Conservation (phyloP, 2,113 vertebrate genomes). For the Antennarius striatus region DNA sequence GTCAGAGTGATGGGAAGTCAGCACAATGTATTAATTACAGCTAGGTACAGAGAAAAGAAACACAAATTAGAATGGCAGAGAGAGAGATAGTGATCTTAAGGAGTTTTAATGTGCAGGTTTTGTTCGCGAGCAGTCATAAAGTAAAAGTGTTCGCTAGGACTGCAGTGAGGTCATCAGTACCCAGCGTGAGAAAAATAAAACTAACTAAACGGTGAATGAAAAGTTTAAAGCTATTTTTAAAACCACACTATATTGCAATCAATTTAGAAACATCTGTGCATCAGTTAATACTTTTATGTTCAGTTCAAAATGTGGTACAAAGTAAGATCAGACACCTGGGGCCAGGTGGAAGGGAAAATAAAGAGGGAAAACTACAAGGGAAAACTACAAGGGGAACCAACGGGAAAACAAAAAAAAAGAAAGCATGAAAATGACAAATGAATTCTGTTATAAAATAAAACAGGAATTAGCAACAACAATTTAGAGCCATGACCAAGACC, state of each 20-base stretch:
- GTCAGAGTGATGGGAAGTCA: slow-evolving; percentile 69
- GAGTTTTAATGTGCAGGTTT: slow-evolving; percentile 45
- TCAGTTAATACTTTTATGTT: too few species aligned
- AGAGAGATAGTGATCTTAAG: slow-evolving; percentile 23
- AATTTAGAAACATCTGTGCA: too few species aligned
- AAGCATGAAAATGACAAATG: neutral
- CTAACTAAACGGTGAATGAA: neutral
- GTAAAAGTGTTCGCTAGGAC: slow-evolving; percentile 36
- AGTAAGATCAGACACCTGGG: too few species aligned
- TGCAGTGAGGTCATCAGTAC: slow-evolving; percentile 24
- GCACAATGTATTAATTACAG: slow-evolving; percentile 74
- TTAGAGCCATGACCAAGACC: too few species aligned
- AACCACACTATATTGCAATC: too few species aligned
- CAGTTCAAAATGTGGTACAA: too few species aligned
- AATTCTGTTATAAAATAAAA: neutral
- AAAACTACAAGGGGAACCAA: too few species aligned
- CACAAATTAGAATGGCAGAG: slow-evolving; percentile 50
- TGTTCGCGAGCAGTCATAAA: slow-evolving; percentile 33
- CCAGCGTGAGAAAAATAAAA: neutral
- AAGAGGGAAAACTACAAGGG: too few species aligned
- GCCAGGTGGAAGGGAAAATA: too few species aligned
- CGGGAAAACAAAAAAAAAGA: too few species aligned
- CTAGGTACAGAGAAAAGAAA: slow-evolving; percentile 47
- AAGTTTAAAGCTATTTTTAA: too few species aligned
- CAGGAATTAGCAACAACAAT: too few species aligned